phyloP scores from a whole-genome alignment of 2,888 invertebrate species.

The Zaprionus lineosus region DNA sequence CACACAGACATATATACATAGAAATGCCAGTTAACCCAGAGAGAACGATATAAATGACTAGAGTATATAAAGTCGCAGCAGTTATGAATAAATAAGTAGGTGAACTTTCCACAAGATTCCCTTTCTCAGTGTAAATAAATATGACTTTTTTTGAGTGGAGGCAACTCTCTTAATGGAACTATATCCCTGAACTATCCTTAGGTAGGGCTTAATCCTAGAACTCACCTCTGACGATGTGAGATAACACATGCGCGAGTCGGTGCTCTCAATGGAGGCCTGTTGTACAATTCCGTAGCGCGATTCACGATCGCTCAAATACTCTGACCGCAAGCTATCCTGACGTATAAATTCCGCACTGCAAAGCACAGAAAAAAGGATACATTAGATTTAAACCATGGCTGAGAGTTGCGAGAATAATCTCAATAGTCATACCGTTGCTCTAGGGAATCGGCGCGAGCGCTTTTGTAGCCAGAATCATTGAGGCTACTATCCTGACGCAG shows the following conservation, averaged over 20 bases:
- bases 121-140: too few species aligned
- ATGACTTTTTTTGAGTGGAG: too few species aligned
- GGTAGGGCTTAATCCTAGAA: too few species aligned
- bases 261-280: slow-evolving; percentile 96
- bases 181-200: too few species aligned
- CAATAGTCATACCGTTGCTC: slow-evolving; percentile 88
- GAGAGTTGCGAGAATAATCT: background rate
- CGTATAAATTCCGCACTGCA: slow-evolving; percentile 92
- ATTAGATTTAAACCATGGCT: too few species aligned
- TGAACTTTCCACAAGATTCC: too few species aligned
- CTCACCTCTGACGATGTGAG: slow-evolving; percentile 98
- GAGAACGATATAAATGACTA: too few species aligned
- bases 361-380: slow-evolving; percentile 52
- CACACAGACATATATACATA: too few species aligned
- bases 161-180: too few species aligned
- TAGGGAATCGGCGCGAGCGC: slow-evolving; percentile 92
- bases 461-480: slow-evolving; percentile 93
- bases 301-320: slow-evolving; percentile 95
- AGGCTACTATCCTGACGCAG: slow-evolving; percentile 92
- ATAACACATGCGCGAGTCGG: slow-evolving; percentile 96
- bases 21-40: too few species aligned
- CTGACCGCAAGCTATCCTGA: slow-evolving; percentile 94
- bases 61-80: too few species aligned
- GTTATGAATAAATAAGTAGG: too few species aligned
- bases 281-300: slow-evolving; percentile 94